Percentiles rank a stretch among this genome's conserved stretches.
phyloP scores from a whole-genome alignment of 2,888 invertebrate species.

The Aquatica leii region DNA sequence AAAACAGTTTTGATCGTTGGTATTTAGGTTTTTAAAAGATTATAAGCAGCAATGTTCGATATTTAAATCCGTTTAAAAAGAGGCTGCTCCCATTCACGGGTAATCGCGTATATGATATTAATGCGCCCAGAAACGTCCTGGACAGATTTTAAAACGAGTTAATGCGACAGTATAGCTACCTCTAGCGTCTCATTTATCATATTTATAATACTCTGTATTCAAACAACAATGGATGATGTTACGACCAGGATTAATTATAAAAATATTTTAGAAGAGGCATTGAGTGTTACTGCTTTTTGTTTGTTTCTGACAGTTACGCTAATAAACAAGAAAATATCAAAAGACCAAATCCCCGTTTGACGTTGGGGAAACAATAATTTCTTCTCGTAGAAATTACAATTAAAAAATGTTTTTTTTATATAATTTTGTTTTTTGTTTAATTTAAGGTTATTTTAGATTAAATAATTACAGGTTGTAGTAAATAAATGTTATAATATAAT shows the following conservation, averaged over 20 bases:
- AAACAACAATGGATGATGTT: slow-evolving; percentile 56
- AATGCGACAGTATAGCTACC: slow-evolving; percentile 59
- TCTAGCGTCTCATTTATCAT: slow-evolving; percentile 57
- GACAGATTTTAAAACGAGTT: slow-evolving; percentile 61
- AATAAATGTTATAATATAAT: too few relatives aligned
- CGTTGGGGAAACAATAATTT: too few relatives aligned
- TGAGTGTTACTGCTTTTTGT: slow-evolving; percentile 32
- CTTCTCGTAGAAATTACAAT: too few relatives aligned
- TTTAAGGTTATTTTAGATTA: too few relatives aligned
- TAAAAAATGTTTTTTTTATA: too few relatives aligned
- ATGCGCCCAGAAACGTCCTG: slow-evolving; percentile 60
- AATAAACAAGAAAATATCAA: slow-evolving; percentile 25
- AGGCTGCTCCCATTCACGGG: slow-evolving; percentile 58
- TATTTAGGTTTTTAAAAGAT: slow-evolving; percentile 32
- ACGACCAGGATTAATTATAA: slow-evolving; percentile 52
- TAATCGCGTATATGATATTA: slow-evolving; percentile 62
- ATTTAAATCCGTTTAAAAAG: slow-evolving; percentile 52
- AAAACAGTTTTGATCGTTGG: slow-evolving; percentile 53
- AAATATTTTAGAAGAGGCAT: slow-evolving; percentile 41
- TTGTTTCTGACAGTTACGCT: slow-evolving; percentile 34
- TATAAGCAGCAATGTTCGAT: slow-evolving; percentile 44
- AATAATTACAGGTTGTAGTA: too few relatives aligned
- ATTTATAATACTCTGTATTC: slow-evolving; percentile 54
- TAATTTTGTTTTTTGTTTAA: too few relatives aligned
- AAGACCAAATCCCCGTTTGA: not conserved